These are phyloP conservation scores for Pseudococcus jackbeardsleyi DNA, from an alignment of 2,888 invertebrate species.

Conservation along the genomic window DNA sequence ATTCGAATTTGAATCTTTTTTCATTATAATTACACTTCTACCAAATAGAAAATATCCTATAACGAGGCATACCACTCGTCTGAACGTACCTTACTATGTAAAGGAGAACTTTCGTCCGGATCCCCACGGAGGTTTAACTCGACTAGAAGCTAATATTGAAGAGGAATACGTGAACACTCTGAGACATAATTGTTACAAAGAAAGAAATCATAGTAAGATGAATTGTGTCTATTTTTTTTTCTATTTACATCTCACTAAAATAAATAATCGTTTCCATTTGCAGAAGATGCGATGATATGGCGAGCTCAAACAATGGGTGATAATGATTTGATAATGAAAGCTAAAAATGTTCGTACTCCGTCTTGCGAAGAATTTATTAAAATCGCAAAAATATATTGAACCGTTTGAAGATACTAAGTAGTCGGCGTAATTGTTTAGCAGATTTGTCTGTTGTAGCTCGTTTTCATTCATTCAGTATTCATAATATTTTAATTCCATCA, in stretches of 20 bases:
- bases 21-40: too few species aligned
- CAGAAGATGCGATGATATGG: conserved; percentile 92
- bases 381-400: conserved; percentile 17
- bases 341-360: conserved; percentile 86
- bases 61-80: conserved; percentile 79
- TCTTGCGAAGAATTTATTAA: conserved; percentile 79
- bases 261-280: not conserved
- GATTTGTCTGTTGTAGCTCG: not conserved
- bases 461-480: not conserved
- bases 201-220: conserved; percentile 85
- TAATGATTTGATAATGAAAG: conserved; percentile 83
- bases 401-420: not conserved
- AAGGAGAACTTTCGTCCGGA: conserved; percentile 81
- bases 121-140: conserved; percentile 76
- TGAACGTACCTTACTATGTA: conserved; percentile 94
- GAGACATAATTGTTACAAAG: conserved; percentile 91
- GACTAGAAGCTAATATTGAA: conserved; percentile 94
- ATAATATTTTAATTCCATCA: not conserved
- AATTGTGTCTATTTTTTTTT: not conserved
- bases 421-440: not conserved
- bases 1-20: too few species aligned
- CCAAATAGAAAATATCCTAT: conserved; percentile 78
- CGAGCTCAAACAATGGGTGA: conserved; percentile 95
- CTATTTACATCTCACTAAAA: too few species aligned
- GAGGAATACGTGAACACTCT: conserved; percentile 92